phyloP scores from a whole-genome alignment of 2,888 invertebrate genomes.

The Cinara cedri region DNA sequence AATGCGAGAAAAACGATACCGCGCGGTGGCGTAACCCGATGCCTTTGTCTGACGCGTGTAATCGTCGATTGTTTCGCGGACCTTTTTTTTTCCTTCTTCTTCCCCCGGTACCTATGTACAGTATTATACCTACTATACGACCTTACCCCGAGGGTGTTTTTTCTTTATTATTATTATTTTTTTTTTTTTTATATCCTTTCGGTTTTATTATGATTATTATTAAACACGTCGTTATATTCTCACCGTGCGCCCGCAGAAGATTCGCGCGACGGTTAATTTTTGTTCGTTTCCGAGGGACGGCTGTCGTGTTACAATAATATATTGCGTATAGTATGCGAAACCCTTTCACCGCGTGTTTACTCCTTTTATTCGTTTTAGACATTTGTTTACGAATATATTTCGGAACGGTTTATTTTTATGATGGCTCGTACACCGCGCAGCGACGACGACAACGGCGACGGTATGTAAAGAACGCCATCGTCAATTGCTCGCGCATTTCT shows the following conservation, averaged over 20 bases:
- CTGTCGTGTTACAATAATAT: too few relatives aligned
- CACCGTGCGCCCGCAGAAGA: too few relatives aligned
- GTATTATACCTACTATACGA: not conserved
- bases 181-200: not conserved
- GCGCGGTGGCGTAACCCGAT: constrained; percentile 44
- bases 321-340: too few relatives aligned
- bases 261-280: too few relatives aligned
- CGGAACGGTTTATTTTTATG: constrained; percentile 23
- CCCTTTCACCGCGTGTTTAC: too few relatives aligned
- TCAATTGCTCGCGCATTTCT: constrained; percentile 48
- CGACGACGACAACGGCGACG: not conserved
- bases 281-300: too few relatives aligned
- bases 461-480: constrained; percentile 31
- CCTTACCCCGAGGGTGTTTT: constrained; percentile 21
- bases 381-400: not conserved
- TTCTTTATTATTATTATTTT: not conserved
- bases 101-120: not conserved
- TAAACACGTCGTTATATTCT: not conserved
- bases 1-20: constrained; percentile 54
- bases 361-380: too few relatives aligned
- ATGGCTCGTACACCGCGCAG: not conserved
- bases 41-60: constrained; percentile 49
- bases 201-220: not conserved
- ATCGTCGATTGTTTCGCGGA: constrained; percentile 45
- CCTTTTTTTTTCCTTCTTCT: constrained; percentile 13